Evolutionary conservation across 2,797 vertebrate genomes (phyloP), one percentile per base, ranked within the genome.

Genomic region (Sebastes reedi): DNA sequence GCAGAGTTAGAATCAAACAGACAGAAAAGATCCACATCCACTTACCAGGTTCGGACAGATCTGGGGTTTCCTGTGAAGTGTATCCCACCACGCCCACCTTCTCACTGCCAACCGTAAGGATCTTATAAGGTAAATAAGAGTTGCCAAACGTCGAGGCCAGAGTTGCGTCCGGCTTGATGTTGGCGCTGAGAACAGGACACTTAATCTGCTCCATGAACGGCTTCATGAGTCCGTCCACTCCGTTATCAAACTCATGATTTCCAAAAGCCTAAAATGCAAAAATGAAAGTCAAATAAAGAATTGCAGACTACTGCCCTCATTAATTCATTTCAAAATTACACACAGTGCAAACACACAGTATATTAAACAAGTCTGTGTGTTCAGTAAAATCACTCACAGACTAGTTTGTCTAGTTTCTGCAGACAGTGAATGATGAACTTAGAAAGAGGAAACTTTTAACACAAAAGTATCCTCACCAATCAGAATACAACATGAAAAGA

Each of bases 221-320:
- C 50, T 94, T 87, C 80, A 98, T 86, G 46, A 99, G 94, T 50
- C 98, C 98, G 0, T 96, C 93, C 30, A 97, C 94, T 4, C 97
- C 97, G 71, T 97, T 97, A 90, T 99, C 98, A 85, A 99, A 99
- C 94, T 99, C 98, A 13, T 99, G 98, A 50, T 99, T 99, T 74
- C 98, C 98, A 73, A 99, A 85, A 25, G 95, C 96, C 98, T 99
- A 91, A 32, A 81, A 50, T 12, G 84, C 10, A 79, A 42, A 24
- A 58, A 14, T 20, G 10, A 6, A 46, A 34, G 22, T 58, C 34
- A 27, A 20, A 64, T 3, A 25, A 4, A 25, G 18, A 60, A 34
- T 2, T 13, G 24, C 9, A 52, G 46, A 32, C 60, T n/a, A 11
- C 3, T 62, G 29, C 18, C 42, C 14, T 42, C 39, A 42, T 42